A percentile compares a stretch with the other conserved stretches of the same genome.
Conservation (phyloP, 64 coral and sea anemone species). For the Platygyra sinensis region DNA sequence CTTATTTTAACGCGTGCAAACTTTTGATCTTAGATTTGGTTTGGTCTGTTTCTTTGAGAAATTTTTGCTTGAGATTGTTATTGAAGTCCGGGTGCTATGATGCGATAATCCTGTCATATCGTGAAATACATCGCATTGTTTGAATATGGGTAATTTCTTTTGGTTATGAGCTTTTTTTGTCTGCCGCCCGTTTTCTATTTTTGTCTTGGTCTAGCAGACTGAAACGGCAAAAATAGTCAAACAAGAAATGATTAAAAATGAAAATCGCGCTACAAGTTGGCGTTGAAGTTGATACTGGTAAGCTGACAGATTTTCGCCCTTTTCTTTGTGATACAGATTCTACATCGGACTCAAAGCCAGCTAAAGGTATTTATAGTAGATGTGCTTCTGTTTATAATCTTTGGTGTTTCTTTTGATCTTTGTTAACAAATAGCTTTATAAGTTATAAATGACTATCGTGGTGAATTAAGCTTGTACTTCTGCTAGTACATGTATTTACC, state of each 20-base stretch:
- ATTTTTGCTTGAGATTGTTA: not conserved
- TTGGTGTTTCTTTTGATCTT: not conserved
- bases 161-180: not conserved
- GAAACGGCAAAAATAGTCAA: not conserved
- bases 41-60: not conserved
- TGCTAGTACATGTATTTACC: not conserved
- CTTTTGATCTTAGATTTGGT: not conserved
- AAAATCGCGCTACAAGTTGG: not conserved
- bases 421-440: conserved; percentile 30
- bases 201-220: not conserved
- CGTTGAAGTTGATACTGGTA: not conserved
- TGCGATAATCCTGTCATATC: conserved; percentile 10
- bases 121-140: not conserved
- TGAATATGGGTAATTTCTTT: not conserved
- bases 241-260: not conserved
- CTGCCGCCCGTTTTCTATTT: not conserved
- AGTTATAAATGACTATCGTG: conserved; percentile 27
- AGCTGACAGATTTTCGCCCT: not conserved
- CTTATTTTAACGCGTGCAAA: not conserved
- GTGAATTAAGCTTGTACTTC: conserved; percentile 15
- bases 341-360: conserved; percentile 2
- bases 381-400: not conserved
- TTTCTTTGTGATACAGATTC: not conserved
- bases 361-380: conserved; percentile 9
- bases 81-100: not conserved